phyloP scores from a whole-genome alignment of 2,888 invertebrate genomes.

The Nomada fabriciana region DNA sequence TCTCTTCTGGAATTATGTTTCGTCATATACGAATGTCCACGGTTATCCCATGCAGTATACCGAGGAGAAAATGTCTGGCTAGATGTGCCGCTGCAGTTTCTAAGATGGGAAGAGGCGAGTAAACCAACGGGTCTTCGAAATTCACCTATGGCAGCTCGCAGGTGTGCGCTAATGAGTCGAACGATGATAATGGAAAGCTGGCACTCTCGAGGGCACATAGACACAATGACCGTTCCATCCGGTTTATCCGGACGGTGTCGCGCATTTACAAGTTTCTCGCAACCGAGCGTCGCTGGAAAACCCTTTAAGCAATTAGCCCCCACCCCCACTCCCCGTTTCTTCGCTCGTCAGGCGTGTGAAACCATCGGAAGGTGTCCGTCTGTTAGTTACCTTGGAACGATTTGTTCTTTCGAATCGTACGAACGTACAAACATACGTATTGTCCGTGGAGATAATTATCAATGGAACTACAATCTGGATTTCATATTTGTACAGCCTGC shows the following conservation, averaged over 20 bases:
- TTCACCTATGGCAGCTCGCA: conserved; percentile 64
- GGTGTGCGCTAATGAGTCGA: conserved; percentile 73
- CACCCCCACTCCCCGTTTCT: not conserved
- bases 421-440: not conserved
- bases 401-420: not conserved
- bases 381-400: not conserved
- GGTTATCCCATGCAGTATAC: conserved; percentile 62
- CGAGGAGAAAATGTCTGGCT: conserved; percentile 4
- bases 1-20: conserved; percentile 77
- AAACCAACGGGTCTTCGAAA: conserved; percentile 27
- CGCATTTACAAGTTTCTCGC: conserved; percentile 27
- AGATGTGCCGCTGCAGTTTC: not conserved
- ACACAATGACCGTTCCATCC: conserved; percentile 58
- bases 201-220: conserved; percentile 38
- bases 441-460: not conserved
- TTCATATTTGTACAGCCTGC: not conserved
- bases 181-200: conserved; percentile 70
- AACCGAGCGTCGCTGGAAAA: not conserved
- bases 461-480: not conserved
- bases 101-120: not conserved
- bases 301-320: not conserved
- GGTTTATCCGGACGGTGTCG: conserved; percentile 22
- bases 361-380: too few relatives aligned
- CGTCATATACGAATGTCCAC: conserved; percentile 72
- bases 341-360: not conserved